Percentiles rank a stretch among this genome's conserved stretches.
phyloP scores from a whole-genome alignment of 92 coral and sea anemone genomes.

The Montipora capitata region DNA sequence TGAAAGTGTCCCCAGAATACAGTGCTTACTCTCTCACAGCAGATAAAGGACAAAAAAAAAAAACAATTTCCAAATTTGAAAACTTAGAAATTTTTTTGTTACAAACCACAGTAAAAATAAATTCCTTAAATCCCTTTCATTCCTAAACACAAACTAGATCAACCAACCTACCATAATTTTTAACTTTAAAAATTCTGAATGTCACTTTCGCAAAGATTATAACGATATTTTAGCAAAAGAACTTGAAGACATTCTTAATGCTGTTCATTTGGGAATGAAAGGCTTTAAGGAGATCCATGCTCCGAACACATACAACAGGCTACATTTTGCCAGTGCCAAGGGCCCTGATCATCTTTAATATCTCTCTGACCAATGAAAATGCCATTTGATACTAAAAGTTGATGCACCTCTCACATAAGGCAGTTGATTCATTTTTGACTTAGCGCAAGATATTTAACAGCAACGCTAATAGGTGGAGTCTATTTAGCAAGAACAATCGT shows the following conservation, averaged over 20 bases:
- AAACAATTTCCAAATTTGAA: constrained; percentile 5
- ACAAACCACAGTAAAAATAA: constrained; percentile 25
- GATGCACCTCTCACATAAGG: constrained; percentile 1
- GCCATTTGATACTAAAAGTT: constrained; percentile 20
- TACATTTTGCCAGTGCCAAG: not conserved
- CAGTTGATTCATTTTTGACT: not conserved
- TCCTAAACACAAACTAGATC: not conserved
- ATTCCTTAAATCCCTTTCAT: constrained; percentile 20
- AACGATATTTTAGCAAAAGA: not conserved
- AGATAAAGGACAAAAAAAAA: not conserved
- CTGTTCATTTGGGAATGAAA: not conserved
- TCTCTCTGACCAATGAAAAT: not conserved
- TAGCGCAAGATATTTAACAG: constrained; percentile 27
- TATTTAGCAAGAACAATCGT: constrained; percentile 90
- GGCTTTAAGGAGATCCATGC: not conserved
- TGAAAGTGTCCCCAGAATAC: constrained; percentile 21
- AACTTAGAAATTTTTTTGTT: constrained; percentile 31
- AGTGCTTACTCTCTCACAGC: constrained; percentile 18
- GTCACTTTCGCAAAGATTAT: not conserved
- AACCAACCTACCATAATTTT: not conserved
- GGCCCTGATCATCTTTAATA: not conserved
- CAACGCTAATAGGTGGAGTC: not conserved
- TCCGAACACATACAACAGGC: not conserved
- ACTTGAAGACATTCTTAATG: not conserved
- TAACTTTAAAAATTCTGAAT: no score